These are phyloP conservation scores for Noctua janthe DNA, from an alignment of 2,888 invertebrate species.

Conservation along the genomic window DNA sequence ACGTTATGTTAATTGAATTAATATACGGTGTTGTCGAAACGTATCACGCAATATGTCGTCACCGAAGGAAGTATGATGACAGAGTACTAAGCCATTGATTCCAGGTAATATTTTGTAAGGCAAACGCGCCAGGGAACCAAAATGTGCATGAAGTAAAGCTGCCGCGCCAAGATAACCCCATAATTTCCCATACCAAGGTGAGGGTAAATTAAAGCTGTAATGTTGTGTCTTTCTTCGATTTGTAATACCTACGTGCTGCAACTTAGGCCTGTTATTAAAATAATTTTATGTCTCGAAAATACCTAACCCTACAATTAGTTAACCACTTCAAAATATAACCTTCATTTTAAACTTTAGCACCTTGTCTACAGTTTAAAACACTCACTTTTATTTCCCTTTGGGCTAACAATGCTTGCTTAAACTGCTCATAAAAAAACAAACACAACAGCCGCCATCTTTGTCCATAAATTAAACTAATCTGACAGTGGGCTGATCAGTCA, in stretches of 20 bases:
- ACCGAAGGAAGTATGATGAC: slow-evolving; percentile 38
- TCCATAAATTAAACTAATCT: slow-evolving; percentile 64
- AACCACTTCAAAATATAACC: slow-evolving; percentile 13
- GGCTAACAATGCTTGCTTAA: slow-evolving; percentile 15
- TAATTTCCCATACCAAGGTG: slow-evolving; percentile 35
- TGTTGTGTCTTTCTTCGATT: slow-evolving; percentile 14
- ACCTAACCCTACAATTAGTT: slow-evolving; percentile 5
- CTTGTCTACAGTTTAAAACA: not conserved
- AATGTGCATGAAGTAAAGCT: slow-evolving; percentile 36
- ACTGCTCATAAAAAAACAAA: slow-evolving; percentile 38
- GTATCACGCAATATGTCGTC: slow-evolving; percentile 44
- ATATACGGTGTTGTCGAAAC: slow-evolving; percentile 41
- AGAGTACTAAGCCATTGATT: slow-evolving; percentile 7
- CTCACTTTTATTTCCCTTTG: not conserved
- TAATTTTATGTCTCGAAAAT: slow-evolving; percentile 4
- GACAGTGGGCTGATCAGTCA: slow-evolving; percentile 65
- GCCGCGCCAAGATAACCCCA: slow-evolving; percentile 16
- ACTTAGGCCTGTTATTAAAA: slow-evolving; percentile 27
- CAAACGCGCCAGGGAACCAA: slow-evolving; percentile 14
- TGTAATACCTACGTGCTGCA: not conserved
- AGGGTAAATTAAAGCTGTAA: slow-evolving; percentile 44
- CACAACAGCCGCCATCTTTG: slow-evolving; percentile 45
- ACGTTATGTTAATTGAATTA: slow-evolving; percentile 57
- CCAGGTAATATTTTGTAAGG: slow-evolving; percentile 14
- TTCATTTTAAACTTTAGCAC: not conserved